Percentiles rank a stretch among this genome's conserved stretches.
Conservation (phyloP, 2,113 vertebrate genomes). For the Reinhardtius hippoglossoides region DNA sequence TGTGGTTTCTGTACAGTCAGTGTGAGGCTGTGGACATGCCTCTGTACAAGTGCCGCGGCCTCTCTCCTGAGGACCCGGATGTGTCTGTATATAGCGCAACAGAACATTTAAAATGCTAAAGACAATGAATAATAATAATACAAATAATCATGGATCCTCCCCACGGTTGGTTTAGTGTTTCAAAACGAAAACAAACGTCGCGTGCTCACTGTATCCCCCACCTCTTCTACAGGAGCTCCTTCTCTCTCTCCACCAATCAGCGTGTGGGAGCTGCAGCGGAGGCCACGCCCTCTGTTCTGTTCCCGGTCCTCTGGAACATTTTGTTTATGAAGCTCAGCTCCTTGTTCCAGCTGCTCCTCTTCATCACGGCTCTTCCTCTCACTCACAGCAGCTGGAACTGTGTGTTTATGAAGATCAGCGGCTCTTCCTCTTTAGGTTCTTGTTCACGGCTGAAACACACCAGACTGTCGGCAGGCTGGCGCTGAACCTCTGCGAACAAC, state of each 20-base stretch:
- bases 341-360: not conserved
- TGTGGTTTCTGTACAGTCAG: too few species aligned
- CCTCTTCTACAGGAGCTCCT: not conserved
- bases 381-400: too few species aligned
- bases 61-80: too few species aligned
- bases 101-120: too few species aligned
- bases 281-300: not conserved
- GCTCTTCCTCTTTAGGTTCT: not conserved
- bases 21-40: too few species aligned
- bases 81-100: too few species aligned
- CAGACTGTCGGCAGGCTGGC: not conserved
- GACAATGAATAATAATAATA: too few species aligned
- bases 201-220: not conserved
- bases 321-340: not conserved
- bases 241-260: not conserved
- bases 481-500: not conserved
- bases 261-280: not conserved
- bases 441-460: not conserved
- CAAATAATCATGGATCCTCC: too few species aligned
- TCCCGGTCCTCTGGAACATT: not conserved
- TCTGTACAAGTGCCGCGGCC: too few species aligned
- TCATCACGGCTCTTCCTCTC: too few species aligned
- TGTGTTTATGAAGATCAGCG: not conserved
- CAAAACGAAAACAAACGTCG: not conserved
- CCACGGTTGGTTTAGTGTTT: not conserved